These are phyloP conservation scores for Hemichromis elongatus DNA, from an alignment of 2,113 vertebrate species.

Conservation along the genomic window DNA sequence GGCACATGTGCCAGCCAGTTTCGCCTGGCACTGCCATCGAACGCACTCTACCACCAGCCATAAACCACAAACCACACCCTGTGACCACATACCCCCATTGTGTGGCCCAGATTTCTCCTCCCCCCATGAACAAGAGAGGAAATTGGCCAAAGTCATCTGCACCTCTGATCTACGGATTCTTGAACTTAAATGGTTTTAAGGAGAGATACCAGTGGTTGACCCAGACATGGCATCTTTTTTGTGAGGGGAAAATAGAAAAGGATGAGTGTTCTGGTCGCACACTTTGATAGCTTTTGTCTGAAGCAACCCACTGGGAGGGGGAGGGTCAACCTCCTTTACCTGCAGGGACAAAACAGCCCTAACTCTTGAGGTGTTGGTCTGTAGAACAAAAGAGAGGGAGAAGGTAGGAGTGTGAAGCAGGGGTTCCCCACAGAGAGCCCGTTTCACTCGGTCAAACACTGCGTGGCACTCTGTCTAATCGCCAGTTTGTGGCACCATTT, in stretches of 20 bases:
- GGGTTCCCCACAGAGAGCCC: neutral
- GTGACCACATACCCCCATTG: neutral
- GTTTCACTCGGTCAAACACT: neutral
- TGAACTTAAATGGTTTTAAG: neutral
- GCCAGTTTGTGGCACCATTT: too few relatives aligned
- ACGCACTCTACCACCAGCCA: neutral
- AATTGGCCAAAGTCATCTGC: neutral
- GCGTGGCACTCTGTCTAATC: neutral
- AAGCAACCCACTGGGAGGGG: neutral
- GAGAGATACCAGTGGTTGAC: neutral
- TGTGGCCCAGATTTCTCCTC: neutral
- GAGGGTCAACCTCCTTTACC: neutral
- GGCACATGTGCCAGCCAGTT: neutral
- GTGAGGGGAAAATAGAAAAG: neutral
- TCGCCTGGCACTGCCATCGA: neutral
- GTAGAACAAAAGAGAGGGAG: neutral
- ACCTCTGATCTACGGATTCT: neutral
- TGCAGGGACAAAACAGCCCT: neutral
- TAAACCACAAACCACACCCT: neutral
- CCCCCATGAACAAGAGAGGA: neutral
- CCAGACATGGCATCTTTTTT: neutral
- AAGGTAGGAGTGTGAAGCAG: neutral
- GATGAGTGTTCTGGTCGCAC: neutral
- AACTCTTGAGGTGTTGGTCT: neutral
- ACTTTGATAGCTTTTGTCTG: neutral